phyloP scores from a whole-genome alignment of 2,113 vertebrate species.

The Rutilus rutilus region DNA sequence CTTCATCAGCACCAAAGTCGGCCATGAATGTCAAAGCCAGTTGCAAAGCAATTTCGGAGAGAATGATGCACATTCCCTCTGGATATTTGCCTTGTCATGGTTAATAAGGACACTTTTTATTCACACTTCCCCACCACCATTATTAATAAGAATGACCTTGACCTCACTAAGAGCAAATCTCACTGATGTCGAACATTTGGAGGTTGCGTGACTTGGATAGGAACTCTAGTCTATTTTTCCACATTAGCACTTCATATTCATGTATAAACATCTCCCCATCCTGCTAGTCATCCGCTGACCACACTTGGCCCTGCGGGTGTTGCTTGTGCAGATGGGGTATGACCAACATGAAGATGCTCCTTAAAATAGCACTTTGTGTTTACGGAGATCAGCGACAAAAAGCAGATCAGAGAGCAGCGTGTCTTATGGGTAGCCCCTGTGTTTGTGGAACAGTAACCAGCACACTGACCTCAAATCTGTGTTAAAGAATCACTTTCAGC shows the following conservation, averaged over 20 bases:
- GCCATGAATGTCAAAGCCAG: conserved; percentile 39
- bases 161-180: conserved; percentile 13
- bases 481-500: conserved; percentile 10
- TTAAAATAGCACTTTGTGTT: conserved; percentile 5
- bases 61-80: conserved; percentile 37
- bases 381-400: neutral
- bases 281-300: conserved; percentile 15
- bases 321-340: conserved; percentile 22
- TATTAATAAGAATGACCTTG: conserved; percentile 35
- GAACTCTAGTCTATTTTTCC: neutral
- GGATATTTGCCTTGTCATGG: conserved; percentile 52
- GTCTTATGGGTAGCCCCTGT: neutral
- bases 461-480: neutral
- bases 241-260: neutral
- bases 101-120: conserved; percentile 51
- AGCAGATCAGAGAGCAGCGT: conserved; percentile 6
- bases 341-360: conserved; percentile 20
- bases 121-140: conserved; percentile 37
- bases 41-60: conserved; percentile 42
- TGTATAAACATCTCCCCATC: conserved; percentile 1
- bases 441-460: neutral
- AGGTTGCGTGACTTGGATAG: conserved; percentile 11
- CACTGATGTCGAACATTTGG: neutral
- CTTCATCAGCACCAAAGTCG: conserved; percentile 38
- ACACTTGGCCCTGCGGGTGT: conserved; percentile 1